Base-by-base conservation (phyloP, 2,888 invertebrate species). In the Lasius platythorax region DNA sequence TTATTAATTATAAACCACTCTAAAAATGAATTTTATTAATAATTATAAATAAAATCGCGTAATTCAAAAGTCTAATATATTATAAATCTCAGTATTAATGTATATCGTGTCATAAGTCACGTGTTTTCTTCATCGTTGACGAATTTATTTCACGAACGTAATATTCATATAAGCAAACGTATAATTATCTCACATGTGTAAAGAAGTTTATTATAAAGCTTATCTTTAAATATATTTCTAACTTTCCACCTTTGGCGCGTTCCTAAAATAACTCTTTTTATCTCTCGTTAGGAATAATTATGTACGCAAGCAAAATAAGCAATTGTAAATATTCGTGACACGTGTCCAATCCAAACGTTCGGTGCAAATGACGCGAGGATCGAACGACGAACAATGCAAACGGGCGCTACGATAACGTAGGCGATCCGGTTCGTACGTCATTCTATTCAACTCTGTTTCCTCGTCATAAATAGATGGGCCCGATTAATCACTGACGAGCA, bases 401-500 rank as follows among this genome's bases (percentile, higher is more conserved):
- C 70, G 58, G 70, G 78, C 78, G 56, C 43, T 58, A 50, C 28
- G 79, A 18, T 46, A 40, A 46, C 23, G 73, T 79, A 12, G 79
- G 61, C 28, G 28, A 28, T 50, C 61, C 6, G 28, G n/a, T 70
- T 33, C 18, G 61, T 50, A 61, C 73, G 61, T 81, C 79, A 73
- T 46, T 61, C 37, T 73, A 73, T 73, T 81, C 61, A 73, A 61
- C 28, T 30, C 12, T 9, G 58, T 81, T 79, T 72, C 72, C 61
- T 79, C 46, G 73, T 73, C 61, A 37, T 56, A 74, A 78, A 68
- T 83, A 75, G 64, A 66, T 53, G 56, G 37, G 43, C 56, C 40
- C 12, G 75, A 78, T 78, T 76, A 83, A 83, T 61, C 58, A 68
- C 40, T n/a, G 23, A 46, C 58, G 30, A 61, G 50, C 50, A 23